Percentiles rank a stretch among this genome's conserved stretches.
Conservation (phyloP, 2,797 vertebrate genomes). For the Kryptopterus vitreolus region DNA sequence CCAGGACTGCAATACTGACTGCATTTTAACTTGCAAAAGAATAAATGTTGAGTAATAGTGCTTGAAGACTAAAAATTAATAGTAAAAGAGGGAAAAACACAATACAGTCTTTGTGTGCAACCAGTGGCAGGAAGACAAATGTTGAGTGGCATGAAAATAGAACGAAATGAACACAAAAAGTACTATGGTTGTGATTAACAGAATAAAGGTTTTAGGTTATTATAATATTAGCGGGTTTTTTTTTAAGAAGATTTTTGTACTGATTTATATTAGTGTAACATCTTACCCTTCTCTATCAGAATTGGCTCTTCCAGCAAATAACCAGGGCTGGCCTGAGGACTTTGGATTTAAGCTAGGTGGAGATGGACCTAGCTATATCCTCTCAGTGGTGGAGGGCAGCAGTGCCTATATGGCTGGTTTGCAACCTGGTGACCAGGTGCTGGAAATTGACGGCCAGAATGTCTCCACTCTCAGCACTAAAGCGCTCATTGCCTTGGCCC, state of each 20-base stretch:
- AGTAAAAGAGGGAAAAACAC: no score
- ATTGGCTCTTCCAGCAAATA: constrained; percentile 78
- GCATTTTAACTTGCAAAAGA: no score
- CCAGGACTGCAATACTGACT: no score
- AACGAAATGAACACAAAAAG: no score
- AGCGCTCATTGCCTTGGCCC: constrained; percentile 80
- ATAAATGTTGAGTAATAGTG: no score
- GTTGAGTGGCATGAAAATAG: no score
- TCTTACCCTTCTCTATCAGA: constrained; percentile 61
- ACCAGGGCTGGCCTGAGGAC: constrained; percentile 93
- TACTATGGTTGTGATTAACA: no score
- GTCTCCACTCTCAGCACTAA: constrained; percentile 84
- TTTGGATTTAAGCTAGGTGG: constrained; percentile 92
- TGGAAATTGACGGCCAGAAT: constrained; percentile 92
- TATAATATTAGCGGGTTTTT: no score
- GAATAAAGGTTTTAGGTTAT: no score
- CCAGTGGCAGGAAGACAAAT: no score
- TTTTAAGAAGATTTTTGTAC: neutral
- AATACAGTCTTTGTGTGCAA: no score
- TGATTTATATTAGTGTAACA: neutral
- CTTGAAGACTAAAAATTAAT: no score
- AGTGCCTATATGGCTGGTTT: constrained; percentile 88
- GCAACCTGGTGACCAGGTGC: constrained; percentile 89
- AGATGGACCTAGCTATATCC: constrained; percentile 89
- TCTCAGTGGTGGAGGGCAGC: constrained; percentile 90